These are phyloP conservation scores for Ochropacha duplaris DNA, from an alignment of 2,888 invertebrate genomes.

Conservation along the genomic window DNA sequence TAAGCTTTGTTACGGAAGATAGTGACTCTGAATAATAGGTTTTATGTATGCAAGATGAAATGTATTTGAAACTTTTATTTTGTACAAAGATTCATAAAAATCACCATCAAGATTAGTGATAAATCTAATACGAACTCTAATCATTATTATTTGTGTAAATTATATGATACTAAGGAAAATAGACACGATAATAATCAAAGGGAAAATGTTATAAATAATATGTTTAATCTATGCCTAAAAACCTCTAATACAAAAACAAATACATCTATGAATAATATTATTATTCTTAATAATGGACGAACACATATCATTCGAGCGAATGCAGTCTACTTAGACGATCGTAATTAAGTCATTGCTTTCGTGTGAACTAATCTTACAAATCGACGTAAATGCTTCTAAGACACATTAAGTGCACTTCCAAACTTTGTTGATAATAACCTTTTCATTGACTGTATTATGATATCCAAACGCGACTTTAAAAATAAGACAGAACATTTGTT, in stretches of 20 bases:
- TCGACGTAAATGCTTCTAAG: slow-evolving; percentile 71
- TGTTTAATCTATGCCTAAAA: slow-evolving; percentile 47
- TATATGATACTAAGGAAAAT: slow-evolving; percentile 15
- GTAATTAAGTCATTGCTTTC: slow-evolving; percentile 73
- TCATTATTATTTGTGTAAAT: background rate
- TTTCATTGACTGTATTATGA: slow-evolving; percentile 18
- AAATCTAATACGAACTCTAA: background rate
- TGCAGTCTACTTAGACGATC: slow-evolving; percentile 77
- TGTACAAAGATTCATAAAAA: slow-evolving; percentile 38
- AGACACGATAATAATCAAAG: slow-evolving; percentile 19
- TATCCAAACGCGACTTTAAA: slow-evolving; percentile 27
- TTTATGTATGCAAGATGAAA: slow-evolving; percentile 31
- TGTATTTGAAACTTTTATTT: slow-evolving; percentile 30
- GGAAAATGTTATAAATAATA: slow-evolving; percentile 34
- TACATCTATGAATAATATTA: slow-evolving; percentile 71
- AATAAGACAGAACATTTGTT: slow-evolving; percentile 36
- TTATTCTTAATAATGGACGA: slow-evolving; percentile 77
- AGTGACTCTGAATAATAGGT: slow-evolving; percentile 45
- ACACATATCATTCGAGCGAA: slow-evolving; percentile 80
- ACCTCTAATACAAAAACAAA: slow-evolving; percentile 66
- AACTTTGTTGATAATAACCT: slow-evolving; percentile 17
- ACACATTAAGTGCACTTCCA: slow-evolving; percentile 53
- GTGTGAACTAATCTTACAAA: slow-evolving; percentile 57
- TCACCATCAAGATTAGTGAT: background rate
- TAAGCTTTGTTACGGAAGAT: slow-evolving; percentile 49